Evolutionary conservation across 2,113 vertebrate species (phyloP), one percentile per base, ranked within the genome.

Genomic region (Myocastor coypus): DNA sequence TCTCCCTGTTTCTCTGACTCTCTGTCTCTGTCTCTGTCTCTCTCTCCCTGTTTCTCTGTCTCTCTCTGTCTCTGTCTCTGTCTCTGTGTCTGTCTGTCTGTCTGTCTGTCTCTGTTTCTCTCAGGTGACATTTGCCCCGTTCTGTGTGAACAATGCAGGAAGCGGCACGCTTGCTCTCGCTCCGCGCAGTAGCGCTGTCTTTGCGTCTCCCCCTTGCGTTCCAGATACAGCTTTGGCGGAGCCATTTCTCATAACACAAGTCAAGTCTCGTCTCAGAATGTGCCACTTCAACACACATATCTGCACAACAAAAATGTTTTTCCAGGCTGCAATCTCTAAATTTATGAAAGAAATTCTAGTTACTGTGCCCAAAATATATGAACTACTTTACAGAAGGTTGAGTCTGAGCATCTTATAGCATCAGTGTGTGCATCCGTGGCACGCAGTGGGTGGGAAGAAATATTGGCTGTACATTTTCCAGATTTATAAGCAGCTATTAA

Each of bases 301-400:
- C 55, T 88, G 19, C 34, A 59, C 20, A 77, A 87, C 10, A 84
- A 94, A 92, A 94, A 78, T 82, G 69, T 5, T 87, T 95, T 93
- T 94, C 5, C 46, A 69, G 63, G 1, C 46, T 69, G 1, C 19
- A 90, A 86, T 83, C 3, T 28, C 11, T 87, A 80, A 46, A 52
- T 61, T 64, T 85, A 61, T 83, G 42, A 96, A 52, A 73, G 59
- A 91, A 92, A 90, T 3, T 1, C 6, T 12, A 83, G 92, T 92
- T 91, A 83, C 42, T 91, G 91, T 57, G 42, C 64, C 83, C 91
- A 73, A 61, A 87, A 66, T 34, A 87, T 68, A 52, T 42, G 40
- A 78, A 88, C 78, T 75, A 19, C 26, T 69, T 90, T 78, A 91
- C 3, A 85, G 30, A 89, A 94, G 20, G 20, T 5, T 64, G 66